Percentiles rank a stretch among this genome's conserved stretches.
phyloP scores from a whole-genome alignment of 1,140 invertebrate species.

The Camponotus vicinus region DNA sequence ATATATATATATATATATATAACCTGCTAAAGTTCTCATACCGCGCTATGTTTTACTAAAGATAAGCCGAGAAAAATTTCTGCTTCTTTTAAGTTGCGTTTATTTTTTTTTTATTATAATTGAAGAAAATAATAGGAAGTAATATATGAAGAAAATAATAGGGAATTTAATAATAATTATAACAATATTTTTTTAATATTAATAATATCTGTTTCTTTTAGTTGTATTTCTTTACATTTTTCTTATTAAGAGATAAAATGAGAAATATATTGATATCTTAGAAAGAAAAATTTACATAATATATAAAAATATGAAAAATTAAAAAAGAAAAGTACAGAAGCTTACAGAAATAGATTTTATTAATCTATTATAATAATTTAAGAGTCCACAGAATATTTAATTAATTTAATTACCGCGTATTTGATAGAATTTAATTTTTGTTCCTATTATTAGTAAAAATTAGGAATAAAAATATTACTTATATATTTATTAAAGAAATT shows the following conservation, averaged over 20 bases:
- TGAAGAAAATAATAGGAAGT: neutral
- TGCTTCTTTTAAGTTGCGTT: neutral
- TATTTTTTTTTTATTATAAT: neutral
- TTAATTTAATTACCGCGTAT: neutral
- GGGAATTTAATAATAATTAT: neutral
- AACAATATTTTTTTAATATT: neutral
- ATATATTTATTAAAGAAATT: neutral
- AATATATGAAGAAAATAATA: neutral
- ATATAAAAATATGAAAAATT: neutral
- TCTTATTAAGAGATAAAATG: neutral
- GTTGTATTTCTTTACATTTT: neutral
- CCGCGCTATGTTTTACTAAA: neutral
- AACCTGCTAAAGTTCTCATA: constrained; percentile 4
- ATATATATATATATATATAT: constrained; percentile 19
- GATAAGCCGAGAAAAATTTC: neutral
- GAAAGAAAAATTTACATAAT: neutral
- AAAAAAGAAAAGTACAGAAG: neutral
- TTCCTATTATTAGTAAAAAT: neutral
- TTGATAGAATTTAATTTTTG: neutral
- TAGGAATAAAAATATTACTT: neutral
- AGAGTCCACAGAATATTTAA: neutral
- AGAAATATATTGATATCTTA: neutral
- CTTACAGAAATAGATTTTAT: neutral
- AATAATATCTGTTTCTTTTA: neutral
- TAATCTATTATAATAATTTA: neutral